Base-by-base conservation (phyloP, 2,888 invertebrate species). In the Mythimna pallens region DNA sequence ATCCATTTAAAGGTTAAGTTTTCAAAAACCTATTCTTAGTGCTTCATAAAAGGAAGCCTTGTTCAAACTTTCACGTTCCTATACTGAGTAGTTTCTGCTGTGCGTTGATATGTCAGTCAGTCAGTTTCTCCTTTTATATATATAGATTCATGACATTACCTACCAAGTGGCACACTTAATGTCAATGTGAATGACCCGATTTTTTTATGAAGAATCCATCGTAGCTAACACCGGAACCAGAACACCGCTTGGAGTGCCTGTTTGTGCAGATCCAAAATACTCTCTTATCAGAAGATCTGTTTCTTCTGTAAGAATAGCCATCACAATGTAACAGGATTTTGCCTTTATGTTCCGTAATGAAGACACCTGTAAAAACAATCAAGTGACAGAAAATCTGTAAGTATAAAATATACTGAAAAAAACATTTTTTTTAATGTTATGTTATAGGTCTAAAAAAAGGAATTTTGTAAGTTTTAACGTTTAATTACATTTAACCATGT, bases 221-320 rank as follows among this genome's bases (percentile, higher is more conserved):
- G 36, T 9, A 59, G 1, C 63, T 54, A 20, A 78, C 70, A 22
- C 34, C 70, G 12, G 70, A 76, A 17, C 71, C 78, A n/a, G 22
- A 40, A 7, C 70, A 70, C 2, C 1, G 22, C 30, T n/a, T 70
- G 10, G 54, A 64, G 17, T n/a, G 8, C 25, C 59, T 70, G 12
- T 8, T 50, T 2, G 65, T 81, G 36, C 86, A 87, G 25, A 83
- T 64, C 88, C 87, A 88, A 82, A 84, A 88, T 0, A 68, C 17
- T 61, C 80, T 83, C 8, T 64, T 17, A 10, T 69, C 65, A 20
- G 25, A 58, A n/a, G 54, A 10, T 4, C 57, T 63, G 59, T 87
- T 88, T 22, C 62, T 87, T 12, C 76, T 81, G 58, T 84, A 88
- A 47, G 73, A 70, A 71, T 84, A 86, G 10, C 83, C 84, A 20